These are phyloP conservation scores for Callospermophilus lateralis DNA, from an alignment of 2,113 vertebrate genomes.

Conservation along the genomic window DNA sequence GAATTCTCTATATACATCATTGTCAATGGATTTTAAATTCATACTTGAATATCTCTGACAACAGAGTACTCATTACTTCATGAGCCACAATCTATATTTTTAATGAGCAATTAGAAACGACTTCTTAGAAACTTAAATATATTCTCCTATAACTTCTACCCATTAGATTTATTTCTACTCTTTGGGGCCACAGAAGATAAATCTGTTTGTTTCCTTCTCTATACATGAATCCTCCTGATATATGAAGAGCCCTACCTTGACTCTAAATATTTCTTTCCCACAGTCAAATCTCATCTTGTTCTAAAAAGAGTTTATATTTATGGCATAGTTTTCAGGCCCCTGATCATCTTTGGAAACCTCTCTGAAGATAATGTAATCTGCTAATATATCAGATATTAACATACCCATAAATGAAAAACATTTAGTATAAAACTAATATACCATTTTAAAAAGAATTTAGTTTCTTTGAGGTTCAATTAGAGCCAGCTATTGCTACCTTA, in stretches of 20 bases:
- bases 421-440: neutral
- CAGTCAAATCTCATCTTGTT: neutral
- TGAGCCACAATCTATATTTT: neutral
- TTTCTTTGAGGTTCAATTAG: neutral
- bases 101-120: neutral
- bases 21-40: neutral
- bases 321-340: neutral
- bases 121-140: neutral
- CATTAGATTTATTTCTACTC: neutral
- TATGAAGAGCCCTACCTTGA: neutral
- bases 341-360: neutral
- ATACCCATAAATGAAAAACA: neutral
- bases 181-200: neutral
- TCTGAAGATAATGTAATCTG: neutral
- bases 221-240: neutral
- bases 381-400: neutral
- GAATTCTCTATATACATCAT: constrained; percentile 13
- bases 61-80: neutral
- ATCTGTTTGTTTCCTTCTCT: neutral
- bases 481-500: neutral
- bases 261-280: neutral
- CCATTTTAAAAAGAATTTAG: neutral
- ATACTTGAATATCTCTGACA: neutral
- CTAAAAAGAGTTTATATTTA: neutral
- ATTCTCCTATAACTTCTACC: neutral